These are phyloP conservation scores for Hormiphora californensis DNA, from an alignment of 37 sponge, comb jelly and placozoan species.

Conservation along the genomic window DNA sequence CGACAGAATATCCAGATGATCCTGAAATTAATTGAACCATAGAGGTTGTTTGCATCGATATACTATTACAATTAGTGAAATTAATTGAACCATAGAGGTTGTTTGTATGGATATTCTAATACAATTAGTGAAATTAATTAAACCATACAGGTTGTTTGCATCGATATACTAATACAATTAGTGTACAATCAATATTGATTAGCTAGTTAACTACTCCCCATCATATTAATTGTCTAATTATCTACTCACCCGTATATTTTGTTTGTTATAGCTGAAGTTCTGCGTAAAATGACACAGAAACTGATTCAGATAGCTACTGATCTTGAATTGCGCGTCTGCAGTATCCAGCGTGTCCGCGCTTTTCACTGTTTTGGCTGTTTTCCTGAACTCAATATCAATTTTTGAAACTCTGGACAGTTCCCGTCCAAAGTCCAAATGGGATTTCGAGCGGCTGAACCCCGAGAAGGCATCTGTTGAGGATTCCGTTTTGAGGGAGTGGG, in stretches of 20 bases:
- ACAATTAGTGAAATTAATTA: background rate
- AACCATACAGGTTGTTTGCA: background rate
- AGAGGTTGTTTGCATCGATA: no score
- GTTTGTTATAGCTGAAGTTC: background rate
- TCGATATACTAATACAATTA: no score
- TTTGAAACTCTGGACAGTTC: no score
- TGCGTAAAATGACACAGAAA: constrained; percentile 27
- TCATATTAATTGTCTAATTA: background rate
- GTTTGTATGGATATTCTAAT: no score
- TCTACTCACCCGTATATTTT: constrained; percentile 9
- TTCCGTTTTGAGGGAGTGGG: no score
- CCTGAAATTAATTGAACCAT: background rate
- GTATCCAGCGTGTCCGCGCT: no score
- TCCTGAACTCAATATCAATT: no score
- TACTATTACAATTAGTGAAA: no score
- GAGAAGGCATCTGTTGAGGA: no score
- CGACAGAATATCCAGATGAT: constrained; percentile 8
- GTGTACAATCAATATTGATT: background rate
- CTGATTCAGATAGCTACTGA: background rate
- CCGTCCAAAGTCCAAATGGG: no score
- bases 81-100: background rate
- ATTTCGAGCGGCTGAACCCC: no score
- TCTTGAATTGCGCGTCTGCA: background rate
- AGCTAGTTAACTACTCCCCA: background rate
- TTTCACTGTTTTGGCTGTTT: no score